A percentile compares a stretch with the other conserved stretches of the same genome.
phyloP scores from a whole-genome alignment of 2,888 invertebrate species.

The Acanthopleura granulata region DNA sequence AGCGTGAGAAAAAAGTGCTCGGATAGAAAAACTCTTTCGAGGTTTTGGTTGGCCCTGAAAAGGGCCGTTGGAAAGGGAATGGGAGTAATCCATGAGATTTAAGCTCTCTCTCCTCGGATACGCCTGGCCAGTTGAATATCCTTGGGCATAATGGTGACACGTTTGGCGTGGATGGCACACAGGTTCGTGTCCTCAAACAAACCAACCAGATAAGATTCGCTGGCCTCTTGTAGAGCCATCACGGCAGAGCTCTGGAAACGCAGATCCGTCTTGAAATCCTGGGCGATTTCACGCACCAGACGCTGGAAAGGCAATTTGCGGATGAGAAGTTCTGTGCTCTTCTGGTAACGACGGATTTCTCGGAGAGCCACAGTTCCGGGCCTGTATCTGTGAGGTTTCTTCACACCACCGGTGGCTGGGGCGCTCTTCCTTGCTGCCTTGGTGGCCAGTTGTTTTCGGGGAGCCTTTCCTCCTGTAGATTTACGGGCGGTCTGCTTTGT shows the following conservation, averaged over 20 bases:
- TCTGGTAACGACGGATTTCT: conserved; percentile 97
- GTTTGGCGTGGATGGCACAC: conserved; percentile 96
- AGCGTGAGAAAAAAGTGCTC: too few species aligned
- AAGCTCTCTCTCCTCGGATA: too few species aligned
- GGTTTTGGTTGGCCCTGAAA: too few species aligned
- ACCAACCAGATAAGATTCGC: conserved; percentile 85
- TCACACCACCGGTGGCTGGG: too few species aligned
- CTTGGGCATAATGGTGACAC: conserved; percentile 73
- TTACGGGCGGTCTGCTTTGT: conserved; percentile 80
- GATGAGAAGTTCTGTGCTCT: conserved; percentile 94
- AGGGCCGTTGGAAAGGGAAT: too few species aligned
- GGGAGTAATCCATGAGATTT: too few species aligned
- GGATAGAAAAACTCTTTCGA: too few species aligned
- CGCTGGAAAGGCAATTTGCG: conserved; percentile 96
- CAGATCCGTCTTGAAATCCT: conserved; percentile 86
- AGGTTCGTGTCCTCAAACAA: conserved; percentile 78
- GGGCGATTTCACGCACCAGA: conserved; percentile 95
- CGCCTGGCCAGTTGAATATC: too few species aligned
- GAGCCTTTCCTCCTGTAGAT: too few species aligned
- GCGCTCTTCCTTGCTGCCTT: too few species aligned
- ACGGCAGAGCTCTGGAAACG: conserved; percentile 97
- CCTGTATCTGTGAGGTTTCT: conserved; percentile 88
- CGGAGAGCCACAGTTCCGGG: conserved; percentile 96
- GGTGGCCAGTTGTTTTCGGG: too few species aligned
- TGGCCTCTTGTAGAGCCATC: conserved; percentile 81